These are phyloP conservation scores for Plagodis dolabraria DNA, from an alignment of 2,888 invertebrate genomes.

Conservation along the genomic window DNA sequence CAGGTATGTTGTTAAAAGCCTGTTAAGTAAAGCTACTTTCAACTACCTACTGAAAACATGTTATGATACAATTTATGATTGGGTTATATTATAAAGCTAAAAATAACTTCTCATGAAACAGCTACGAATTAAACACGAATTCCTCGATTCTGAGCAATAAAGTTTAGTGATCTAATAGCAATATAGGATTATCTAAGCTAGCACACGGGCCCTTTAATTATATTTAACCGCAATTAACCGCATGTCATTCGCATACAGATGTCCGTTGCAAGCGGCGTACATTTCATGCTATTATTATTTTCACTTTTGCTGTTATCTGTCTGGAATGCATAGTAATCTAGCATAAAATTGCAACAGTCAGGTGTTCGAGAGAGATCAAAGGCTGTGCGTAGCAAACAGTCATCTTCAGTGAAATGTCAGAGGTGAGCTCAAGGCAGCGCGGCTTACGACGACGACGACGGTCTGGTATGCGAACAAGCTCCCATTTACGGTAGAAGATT, in stretches of 20 bases:
- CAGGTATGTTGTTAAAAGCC: too few species aligned
- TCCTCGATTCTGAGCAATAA: neutral
- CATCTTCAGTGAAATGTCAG: conserved; percentile 74
- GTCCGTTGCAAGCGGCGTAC: conserved; percentile 43
- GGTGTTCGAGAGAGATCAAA: conserved; percentile 68
- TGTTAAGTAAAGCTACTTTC: too few species aligned
- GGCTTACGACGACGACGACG: conserved; percentile 39
- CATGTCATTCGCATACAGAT: conserved; percentile 53
- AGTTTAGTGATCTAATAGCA: conserved; percentile 6
- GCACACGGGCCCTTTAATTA: conserved; percentile 51
- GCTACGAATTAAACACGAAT: neutral
- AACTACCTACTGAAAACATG: too few species aligned
- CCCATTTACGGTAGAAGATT: conserved; percentile 50
- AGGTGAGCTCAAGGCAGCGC: conserved; percentile 56
- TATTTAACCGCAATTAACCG: conserved; percentile 54
- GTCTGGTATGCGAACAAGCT: conserved; percentile 63
- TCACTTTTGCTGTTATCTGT: conserved; percentile 62
- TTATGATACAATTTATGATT: too few species aligned
- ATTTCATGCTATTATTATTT: conserved; percentile 56
- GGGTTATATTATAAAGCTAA: too few species aligned
- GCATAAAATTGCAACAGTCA: conserved; percentile 72
- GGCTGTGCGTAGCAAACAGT: conserved; percentile 67
- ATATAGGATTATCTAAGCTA: conserved; percentile 18
- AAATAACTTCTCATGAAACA: too few species aligned
- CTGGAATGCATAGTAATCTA: conserved; percentile 64